Evolutionary conservation across 2,888 invertebrate species (phyloP), one percentile per base, ranked within the genome.

Genomic region (Linnaemya vulpina): DNA sequence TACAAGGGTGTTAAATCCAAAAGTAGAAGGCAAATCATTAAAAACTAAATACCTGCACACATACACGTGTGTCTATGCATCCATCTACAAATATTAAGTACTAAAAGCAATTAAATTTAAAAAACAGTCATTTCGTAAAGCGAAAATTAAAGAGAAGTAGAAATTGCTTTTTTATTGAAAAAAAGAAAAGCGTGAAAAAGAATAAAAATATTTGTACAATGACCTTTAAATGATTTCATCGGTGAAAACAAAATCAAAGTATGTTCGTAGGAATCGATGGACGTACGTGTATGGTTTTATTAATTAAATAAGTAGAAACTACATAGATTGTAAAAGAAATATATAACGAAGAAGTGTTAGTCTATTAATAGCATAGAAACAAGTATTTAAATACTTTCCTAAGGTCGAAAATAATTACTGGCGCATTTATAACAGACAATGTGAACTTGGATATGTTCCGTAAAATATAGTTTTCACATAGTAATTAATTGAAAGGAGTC

Each of bases 201-300:
- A 15, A 55, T 55, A 51, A 63, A 68, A 74, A 9, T 17, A 38
- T 22, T 46, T 75, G 81, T 82, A 75, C 81, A 82, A 75, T 76
- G 75, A 75, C 75, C 75, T 82, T 55, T 55, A 76, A 70, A 63
- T n/a, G 60, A 73, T 73, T 80, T 80, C 46, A 75, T 63, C 49
- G 13, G 38, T 73, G 55, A 65, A 65, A 71, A 25, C 49, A 62
- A 62, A 22, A 53, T n/a, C n/a, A 9, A 4, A 17, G 7, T 38
- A 38, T 38, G 38, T 9, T 7, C 11, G 3, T 38, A 5, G 38
- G 8, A 49, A 4, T 1, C 17, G 5, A 49, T 49, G 7, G 3
- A 53, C 3, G 7, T 17, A 53, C 3, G 3, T 15, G 4, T 55
- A 15, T 25, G 10, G 17, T 49, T 55, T 30, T 30, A 5, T 55